Base-by-base conservation (phyloP, 2,888 invertebrate species). In the Dusona sp. region DNA sequence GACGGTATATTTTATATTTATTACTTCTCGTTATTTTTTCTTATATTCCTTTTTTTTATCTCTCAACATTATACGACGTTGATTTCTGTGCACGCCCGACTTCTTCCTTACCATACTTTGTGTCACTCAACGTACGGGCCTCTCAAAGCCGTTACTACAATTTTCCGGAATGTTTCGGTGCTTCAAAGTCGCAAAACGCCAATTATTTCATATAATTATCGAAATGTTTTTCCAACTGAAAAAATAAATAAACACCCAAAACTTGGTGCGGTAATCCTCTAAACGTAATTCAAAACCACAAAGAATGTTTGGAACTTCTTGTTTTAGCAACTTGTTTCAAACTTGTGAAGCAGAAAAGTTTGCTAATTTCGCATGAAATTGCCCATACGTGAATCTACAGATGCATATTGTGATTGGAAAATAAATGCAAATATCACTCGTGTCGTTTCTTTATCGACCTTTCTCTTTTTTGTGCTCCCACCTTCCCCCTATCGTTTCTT, bases 1-100 rank as follows among this genome's bases (percentile, higher is more conserved):
- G 74, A 77, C 83, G 77, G 65, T 86, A 90, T 90, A 90, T 90
- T 90, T 89, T 88, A 90, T 90, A 90, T 90, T 90, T 90, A 90
- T 89, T 88, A 79, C 84, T 79, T 74, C 85, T 83, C 78, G 29
- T 68, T 42, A 19, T 75, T 82, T 57, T 57, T 75, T 79, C 33
- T 77, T 19, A 3, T 75, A 22, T n/a, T 57, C 54, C 36, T 75
- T 57, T 22, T 45, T 45, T 82, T 84, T 64, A 68, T 80, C 51
- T 75, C 70, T 80, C 51, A 51, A 77, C 77, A 77, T 82, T 82
- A 82, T 82, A 74, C 74, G 84, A 68, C 79, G 45, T 25, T 79
- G 72, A 80, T 77, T 70, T 48, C 73, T 74, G 70, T 65, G 54
- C 64, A n/a, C 61, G 61, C 61, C 61, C 16, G 61, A 61, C 29